Evolutionary conservation across 2,797 vertebrate species (phyloP), one percentile per base, ranked within the genome.

Genomic region (Sebastiscus albofasciatus): DNA sequence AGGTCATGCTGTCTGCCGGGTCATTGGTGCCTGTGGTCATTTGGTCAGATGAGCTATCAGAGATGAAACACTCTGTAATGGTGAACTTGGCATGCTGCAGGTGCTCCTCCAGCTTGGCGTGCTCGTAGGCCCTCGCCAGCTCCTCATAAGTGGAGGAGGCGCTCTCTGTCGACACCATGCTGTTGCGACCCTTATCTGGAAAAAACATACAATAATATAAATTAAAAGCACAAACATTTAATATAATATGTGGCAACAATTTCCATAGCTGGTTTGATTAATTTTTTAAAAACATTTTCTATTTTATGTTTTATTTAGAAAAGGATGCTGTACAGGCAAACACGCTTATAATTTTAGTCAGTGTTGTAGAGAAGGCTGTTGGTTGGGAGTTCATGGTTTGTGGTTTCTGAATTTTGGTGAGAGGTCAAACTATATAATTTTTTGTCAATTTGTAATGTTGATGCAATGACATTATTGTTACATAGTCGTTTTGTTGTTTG

Each of bases 21-120:
- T 99, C 98, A 0, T 98, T 99, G 93, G 98, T 99, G 81, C 98
- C 98, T 0, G 98, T 99, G 92, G 98, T 99, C 98, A 99, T 99
- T 95, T 99, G 98, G 95, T 99, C 98, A 0, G 98, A 99, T 13
- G 98, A 99, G 91, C 98, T 99, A 95, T 99, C 98, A 0, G 98
- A 99, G 94, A 99, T 98, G 96, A 99, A 99, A 93, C 98, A 99
- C 93, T 99, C 98, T 0, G 98, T 99, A 93, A 99, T 99, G 93
- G 98, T 99, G 95, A 99, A 99, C 96, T 99, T 99, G 92, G 98
- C 98, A 0, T 99, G 98, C 77, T 98, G 95, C 91, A 99, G 96
- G 93, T 99, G 98, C 87, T 99, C 98, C 95, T 99, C 98, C 96
- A 99, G 97, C 93, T 99, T 99, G 91, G 98, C 98, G 0, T 99